Conservation (phyloP, 1,140 invertebrate species). For the Drosophila baimaii region DNA sequence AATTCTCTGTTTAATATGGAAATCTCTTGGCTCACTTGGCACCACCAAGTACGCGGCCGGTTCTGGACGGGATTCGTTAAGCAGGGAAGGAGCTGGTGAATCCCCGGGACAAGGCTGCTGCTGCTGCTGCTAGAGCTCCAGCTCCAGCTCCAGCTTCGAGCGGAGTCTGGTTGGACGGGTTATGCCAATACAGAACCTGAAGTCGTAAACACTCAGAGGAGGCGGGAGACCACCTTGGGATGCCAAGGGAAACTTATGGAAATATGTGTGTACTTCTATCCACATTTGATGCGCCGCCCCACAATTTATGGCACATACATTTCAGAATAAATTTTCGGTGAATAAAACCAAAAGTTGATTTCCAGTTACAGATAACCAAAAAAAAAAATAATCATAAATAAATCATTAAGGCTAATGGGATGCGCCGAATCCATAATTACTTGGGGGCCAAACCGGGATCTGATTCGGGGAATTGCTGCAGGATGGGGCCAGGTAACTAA, state of each 20-base stretch:
- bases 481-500: no score
- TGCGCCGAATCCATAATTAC: conserved; percentile 5
- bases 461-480: background rate
- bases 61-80: background rate
- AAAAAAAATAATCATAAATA: background rate
- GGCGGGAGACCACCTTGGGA: no score
- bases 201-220: conserved; percentile 35
- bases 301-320: background rate
- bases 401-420: no score
- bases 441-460: background rate
- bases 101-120: conserved; percentile 30
- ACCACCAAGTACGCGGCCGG: background rate
- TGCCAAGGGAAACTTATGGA: conserved; percentile 3
- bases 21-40: background rate
- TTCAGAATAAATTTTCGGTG: background rate
- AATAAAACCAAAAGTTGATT: conserved; percentile 8
- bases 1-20: no score
- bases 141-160: background rate
- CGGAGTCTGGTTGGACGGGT: conserved; percentile 62
- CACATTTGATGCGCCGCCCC: background rate
- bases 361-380: conserved; percentile 9
- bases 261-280: background rate
- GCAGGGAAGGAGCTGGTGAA: background rate
- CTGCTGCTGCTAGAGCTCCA: background rate
- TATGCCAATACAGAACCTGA: conserved; percentile 68